Conservation (phyloP, 1,140 invertebrate genomes). For the Drosophila willistoni region DNA sequence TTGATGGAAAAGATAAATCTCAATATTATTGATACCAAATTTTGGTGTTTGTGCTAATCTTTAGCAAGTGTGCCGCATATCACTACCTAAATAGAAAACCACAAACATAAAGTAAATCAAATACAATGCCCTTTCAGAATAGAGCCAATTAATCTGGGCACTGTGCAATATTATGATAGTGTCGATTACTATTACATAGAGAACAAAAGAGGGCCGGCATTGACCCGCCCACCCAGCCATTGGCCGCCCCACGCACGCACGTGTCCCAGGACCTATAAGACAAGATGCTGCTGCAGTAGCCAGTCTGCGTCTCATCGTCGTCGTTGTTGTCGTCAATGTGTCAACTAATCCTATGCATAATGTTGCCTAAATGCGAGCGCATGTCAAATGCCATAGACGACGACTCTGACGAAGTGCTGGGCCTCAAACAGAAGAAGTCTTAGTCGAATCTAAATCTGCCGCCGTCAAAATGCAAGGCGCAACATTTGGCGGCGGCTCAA, state of each 20-base stretch:
- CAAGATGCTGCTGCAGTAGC: slow-evolving; percentile 2
- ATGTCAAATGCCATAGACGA: slow-evolving; percentile 52
- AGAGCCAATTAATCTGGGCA: slow-evolving; percentile 63
- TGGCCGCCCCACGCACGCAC: slow-evolving; percentile 26
- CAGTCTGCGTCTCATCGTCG: not conserved
- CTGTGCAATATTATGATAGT: slow-evolving; percentile 71
- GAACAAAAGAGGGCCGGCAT: slow-evolving; percentile 48
- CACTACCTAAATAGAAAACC: not conserved
- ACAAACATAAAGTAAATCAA: slow-evolving; percentile 40
- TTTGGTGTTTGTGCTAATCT: not conserved
- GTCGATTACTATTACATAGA: slow-evolving; percentile 55
- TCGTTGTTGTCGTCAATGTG: slow-evolving; percentile 18
- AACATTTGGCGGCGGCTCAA: slow-evolving; percentile 59
- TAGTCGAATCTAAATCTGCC: slow-evolving; percentile 63
- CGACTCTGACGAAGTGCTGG: slow-evolving; percentile 21
- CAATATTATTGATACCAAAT: not conserved
- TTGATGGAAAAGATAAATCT: not conserved
- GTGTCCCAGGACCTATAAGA: slow-evolving; percentile 37
- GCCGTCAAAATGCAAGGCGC: slow-evolving; percentile 70
- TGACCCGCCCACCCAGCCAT: slow-evolving; percentile 34
- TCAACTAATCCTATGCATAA: slow-evolving; percentile 73
- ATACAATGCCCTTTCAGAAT: slow-evolving; percentile 24
- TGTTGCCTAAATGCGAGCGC: slow-evolving; percentile 76
- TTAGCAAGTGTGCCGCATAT: not conserved
- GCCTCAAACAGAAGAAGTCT: slow-evolving; percentile 5